Percentiles rank a stretch among this genome's conserved stretches.
These are phyloP conservation scores for Lasioglossum pauxillum DNA, from an alignment of 2,888 invertebrate species.

Conservation along the genomic window DNA sequence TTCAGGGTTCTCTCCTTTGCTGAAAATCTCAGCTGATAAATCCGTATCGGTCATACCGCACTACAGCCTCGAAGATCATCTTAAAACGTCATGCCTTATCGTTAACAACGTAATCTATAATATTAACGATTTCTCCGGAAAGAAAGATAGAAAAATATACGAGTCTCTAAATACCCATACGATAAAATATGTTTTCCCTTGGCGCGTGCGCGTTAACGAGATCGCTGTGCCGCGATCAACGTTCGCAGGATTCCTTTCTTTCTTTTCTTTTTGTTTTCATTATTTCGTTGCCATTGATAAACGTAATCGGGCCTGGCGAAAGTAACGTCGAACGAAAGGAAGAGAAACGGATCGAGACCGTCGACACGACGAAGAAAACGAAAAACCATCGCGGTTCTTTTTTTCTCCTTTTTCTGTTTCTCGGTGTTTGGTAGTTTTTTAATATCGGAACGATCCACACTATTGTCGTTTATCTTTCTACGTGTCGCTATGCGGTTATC, in stretches of 20 bases:
- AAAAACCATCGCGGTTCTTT: neutral
- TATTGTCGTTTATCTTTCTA: conserved; percentile 62
- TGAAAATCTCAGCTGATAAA: no score
- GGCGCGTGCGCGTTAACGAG: conserved; percentile 15
- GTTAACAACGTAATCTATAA: conserved; percentile 44
- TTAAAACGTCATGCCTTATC: conserved; percentile 37
- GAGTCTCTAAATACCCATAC: conserved; percentile 49
- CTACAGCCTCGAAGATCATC: conserved; percentile 24
- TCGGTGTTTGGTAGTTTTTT: neutral
- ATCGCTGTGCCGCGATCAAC: conserved; percentile 16
- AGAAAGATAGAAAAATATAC: conserved; percentile 68
- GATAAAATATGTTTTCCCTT: conserved; percentile 31
- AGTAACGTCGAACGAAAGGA: neutral
- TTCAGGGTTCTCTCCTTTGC: no score
- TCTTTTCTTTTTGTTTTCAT: neutral
- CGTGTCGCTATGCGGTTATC: conserved; percentile 51
- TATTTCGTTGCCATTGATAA: conserved; percentile 53
- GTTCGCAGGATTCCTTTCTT: neutral
- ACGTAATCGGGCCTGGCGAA: neutral
- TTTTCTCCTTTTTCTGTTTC: neutral
- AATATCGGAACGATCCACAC: conserved; percentile 47
- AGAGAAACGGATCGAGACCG: neutral
- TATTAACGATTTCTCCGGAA: conserved; percentile 48
- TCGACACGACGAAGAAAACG: neutral
- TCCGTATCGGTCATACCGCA: no score